These are phyloP conservation scores for Tinamus major DNA, from an alignment of 2,797 vertebrate species.

Conservation along the genomic window DNA sequence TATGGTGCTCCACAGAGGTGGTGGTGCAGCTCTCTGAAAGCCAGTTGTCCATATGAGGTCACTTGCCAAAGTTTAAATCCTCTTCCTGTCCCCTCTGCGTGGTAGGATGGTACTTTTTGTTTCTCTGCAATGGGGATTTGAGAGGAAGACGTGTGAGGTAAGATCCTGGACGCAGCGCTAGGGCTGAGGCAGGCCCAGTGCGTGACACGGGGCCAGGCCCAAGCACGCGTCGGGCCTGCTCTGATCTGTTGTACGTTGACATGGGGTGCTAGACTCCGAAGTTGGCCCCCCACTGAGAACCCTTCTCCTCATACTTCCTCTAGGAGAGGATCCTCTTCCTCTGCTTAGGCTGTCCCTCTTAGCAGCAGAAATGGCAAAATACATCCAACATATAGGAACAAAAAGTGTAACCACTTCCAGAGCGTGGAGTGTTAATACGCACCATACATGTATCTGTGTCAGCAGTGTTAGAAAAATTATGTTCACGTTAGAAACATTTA, in stretches of 20 bases:
- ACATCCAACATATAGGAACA: not conserved
- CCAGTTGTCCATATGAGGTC: not conserved
- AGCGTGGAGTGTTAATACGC: not conserved
- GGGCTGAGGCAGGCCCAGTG: not conserved
- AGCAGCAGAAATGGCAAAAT: not conserved
- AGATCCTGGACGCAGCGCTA: not conserved
- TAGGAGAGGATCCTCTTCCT: not conserved
- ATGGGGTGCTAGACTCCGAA: not conserved
- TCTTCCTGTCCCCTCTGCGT: not conserved
- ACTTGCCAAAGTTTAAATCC: not conserved
- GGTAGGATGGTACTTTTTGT: not conserved
- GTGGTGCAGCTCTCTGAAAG: not conserved
- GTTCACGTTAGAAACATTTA: too few species aligned
- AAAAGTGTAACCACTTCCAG: not conserved
- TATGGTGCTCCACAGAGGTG: not conserved
- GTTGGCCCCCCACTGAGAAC: not conserved
- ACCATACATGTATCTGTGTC: not conserved
- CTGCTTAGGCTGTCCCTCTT: not conserved
- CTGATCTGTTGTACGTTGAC: not conserved
- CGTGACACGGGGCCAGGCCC: not conserved
- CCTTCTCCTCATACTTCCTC: too few species aligned
- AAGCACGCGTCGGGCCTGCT: not conserved
- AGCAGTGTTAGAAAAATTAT: too few species aligned
- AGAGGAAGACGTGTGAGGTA: not conserved
- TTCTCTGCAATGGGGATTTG: not conserved